These are phyloP conservation scores for Malurus melanocephalus DNA, from an alignment of 2,113 vertebrate genomes.

Conservation along the genomic window DNA sequence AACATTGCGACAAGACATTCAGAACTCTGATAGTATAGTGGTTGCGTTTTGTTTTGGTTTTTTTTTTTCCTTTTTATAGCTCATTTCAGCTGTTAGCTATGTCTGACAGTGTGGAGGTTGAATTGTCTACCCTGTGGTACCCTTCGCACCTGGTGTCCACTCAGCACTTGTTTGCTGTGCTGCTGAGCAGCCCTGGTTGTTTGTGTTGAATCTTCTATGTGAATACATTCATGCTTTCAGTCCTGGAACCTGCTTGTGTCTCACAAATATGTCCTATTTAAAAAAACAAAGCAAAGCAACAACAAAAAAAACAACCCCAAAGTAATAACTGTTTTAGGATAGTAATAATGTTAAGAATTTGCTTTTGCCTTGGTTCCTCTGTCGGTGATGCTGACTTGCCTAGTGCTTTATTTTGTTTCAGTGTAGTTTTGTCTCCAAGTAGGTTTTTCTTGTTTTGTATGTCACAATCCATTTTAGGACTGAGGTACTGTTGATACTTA, in stretches of 20 bases:
- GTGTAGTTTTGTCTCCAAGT: neutral
- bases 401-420: neutral
- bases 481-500: fast-evolving
- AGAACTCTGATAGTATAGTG: neutral
- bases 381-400: neutral
- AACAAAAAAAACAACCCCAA: neutral
- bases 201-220: neutral
- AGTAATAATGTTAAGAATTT: neutral
- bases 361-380: neutral
- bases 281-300: neutral
- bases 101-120: neutral
- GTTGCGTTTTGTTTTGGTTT: neutral
- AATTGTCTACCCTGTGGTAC: neutral
- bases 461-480: neutral
- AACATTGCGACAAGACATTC: neutral
- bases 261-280: neutral
- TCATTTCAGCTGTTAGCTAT: neutral
- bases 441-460: neutral
- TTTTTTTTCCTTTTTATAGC: neutral
- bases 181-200: neutral
- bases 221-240: neutral
- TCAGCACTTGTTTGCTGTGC: neutral
- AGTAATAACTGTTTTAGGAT: neutral
- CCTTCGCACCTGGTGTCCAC: neutral
- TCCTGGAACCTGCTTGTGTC: neutral